Evolutionary conservation across 2,113 vertebrate genomes (phyloP), one percentile per base, ranked within the genome.

Genomic region (Trinectes maculatus): DNA sequence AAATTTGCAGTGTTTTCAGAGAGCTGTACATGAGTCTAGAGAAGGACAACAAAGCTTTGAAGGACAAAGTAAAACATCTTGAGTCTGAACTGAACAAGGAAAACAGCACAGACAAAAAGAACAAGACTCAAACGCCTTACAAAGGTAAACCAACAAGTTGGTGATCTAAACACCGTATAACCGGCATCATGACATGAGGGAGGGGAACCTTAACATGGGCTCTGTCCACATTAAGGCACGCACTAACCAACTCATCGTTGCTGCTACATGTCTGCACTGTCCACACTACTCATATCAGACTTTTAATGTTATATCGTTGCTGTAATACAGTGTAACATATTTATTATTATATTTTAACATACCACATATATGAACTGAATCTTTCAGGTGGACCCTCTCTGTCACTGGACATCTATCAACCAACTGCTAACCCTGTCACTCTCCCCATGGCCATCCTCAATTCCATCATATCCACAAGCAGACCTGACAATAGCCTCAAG

Each of bases 1-100:
- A 88, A 39, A 68, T 89, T 39, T 76, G 68, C 73, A 49, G 59
- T 3, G 56, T 90, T 0, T 89, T 89, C 47, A 28, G 15, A 22
- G 80, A 85, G 46, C 74, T 90, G 3, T 54, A 47, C 5, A 0
- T n/a, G 1, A 28, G 10, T 10, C 1, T 80, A 0, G 21, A 4
- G 54, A 60, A 6, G 1, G 72, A 87, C 4, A 86, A 65, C 4
- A 0, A 43, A 11, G 37, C 22, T 33, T 72, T 84, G 55, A 66
- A n/a, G 72, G 61, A 49, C 9, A 52, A 19, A 46, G 33, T 83
- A 13, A 31, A 22, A 13, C n/a, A 1, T 0, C 51, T 85, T 22
- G 62, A 54, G 68, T 6, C 37, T 0, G 25, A 69, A 1, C 31
- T 60, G 26, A 58, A 21, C 4, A 47, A 36, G 28, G 64, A 24